Percentiles rank a stretch among this genome's conserved stretches.
phyloP scores from a whole-genome alignment of 1,140 invertebrate species.

The Bombus affinis region DNA sequence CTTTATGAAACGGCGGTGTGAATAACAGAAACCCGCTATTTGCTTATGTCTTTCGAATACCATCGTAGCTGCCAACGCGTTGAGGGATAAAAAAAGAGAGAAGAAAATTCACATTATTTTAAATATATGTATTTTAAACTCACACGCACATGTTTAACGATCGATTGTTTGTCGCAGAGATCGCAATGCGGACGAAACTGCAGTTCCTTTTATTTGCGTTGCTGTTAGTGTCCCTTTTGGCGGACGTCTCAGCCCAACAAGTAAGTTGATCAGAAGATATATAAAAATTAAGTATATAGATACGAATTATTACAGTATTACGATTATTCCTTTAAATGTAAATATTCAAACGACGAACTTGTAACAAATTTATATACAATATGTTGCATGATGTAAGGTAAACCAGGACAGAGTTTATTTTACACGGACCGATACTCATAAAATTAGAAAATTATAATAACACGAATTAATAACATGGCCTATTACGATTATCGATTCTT shows the following conservation, averaged over 20 bases:
- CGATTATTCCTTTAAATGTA: background rate
- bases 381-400: background rate
- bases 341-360: background rate
- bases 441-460: too few species aligned
- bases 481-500: conserved; percentile 36
- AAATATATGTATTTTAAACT: background rate
- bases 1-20: background rate
- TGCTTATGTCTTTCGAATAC: too few species aligned
- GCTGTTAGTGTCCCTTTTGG: conserved; percentile 65
- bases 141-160: conserved; percentile 5
- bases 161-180: conserved; percentile 61
- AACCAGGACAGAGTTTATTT: background rate
- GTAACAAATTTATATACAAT: too few species aligned
- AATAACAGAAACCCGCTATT: too few species aligned
- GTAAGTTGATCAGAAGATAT: conserved; percentile 51
- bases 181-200: conserved; percentile 71
- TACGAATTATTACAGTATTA: background rate
- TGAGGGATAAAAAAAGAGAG: background rate
- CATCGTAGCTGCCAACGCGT: background rate
- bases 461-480: background rate
- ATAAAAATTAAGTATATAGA: background rate
- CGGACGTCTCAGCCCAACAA: conserved; percentile 66
- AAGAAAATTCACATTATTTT: background rate
- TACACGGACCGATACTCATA: background rate
- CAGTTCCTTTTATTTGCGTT: conserved; percentile 65